phyloP scores from a whole-genome alignment of 2,113 vertebrate species.

The Thinocorus orbignyianus region DNA sequence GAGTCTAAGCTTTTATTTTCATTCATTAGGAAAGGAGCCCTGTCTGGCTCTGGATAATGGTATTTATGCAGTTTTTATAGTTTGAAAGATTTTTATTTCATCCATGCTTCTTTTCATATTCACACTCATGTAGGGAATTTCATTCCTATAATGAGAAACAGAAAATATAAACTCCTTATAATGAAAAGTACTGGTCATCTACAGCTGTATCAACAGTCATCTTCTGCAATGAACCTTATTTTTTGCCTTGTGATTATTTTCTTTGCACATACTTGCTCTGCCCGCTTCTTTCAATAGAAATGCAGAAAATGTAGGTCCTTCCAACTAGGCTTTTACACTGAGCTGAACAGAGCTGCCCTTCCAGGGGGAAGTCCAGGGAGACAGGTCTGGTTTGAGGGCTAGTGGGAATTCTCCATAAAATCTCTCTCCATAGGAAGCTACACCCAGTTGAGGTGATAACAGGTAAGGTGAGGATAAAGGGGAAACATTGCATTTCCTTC shows the following conservation, averaged over 20 bases:
- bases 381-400: not conserved
- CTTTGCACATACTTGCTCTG: not conserved
- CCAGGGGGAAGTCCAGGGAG: not conserved
- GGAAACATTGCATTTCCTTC: not conserved
- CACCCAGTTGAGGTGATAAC: not conserved
- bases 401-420: not conserved
- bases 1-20: conserved; percentile 2
- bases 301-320: not conserved
- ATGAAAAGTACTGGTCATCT: not conserved
- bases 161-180: not conserved
- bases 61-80: not conserved
- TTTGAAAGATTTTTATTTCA: conserved; percentile 18
- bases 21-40: not conserved
- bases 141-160: not conserved
- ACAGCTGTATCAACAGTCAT: conserved; percentile 1
- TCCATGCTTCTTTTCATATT: conserved; percentile 19
- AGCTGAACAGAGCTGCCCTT: not conserved
- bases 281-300: not conserved
- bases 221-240: not conserved
- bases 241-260: not conserved
- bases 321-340: not conserved
- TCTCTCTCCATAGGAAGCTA: not conserved
- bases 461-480: not conserved
- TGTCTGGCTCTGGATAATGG: not conserved
- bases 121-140: not conserved